These are phyloP conservation scores for Pantherophis vulpinus DNA, from an alignment of 2,797 vertebrate genomes.

Conservation along the genomic window DNA sequence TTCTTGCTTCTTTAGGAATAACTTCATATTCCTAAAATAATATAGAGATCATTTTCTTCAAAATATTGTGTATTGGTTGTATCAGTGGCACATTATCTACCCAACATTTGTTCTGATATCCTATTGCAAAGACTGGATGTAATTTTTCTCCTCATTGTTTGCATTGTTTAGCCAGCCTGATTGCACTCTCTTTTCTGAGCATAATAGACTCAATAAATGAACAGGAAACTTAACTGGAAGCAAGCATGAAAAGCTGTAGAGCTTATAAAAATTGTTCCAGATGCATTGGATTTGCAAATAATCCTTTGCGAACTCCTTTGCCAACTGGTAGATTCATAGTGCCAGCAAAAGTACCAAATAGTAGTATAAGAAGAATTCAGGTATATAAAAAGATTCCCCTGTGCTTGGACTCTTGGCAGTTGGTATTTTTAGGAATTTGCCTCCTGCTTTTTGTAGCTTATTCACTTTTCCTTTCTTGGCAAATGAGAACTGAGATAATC, in stretches of 20 bases:
- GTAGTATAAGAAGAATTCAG: background rate
- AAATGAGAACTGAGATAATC: background rate
- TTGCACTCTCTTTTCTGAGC: background rate
- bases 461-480: background rate
- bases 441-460: background rate
- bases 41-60: background rate
- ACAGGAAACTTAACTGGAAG: constrained; percentile 1
- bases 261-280: background rate
- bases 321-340: background rate
- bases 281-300: background rate
- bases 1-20: background rate
- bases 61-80: background rate
- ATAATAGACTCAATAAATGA: constrained; percentile 24
- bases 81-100: background rate
- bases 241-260: background rate
- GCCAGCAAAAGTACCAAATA: background rate
- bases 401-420: background rate
- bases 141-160: background rate
- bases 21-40: background rate
- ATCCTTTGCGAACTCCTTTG: background rate
- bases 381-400: background rate
- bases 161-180: background rate
- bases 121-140: background rate
- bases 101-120: background rate
- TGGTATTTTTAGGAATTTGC: background rate